Evolutionary conservation across 1,140 invertebrate species (phyloP).

Genomic region (Eumaeus atala): DNA sequence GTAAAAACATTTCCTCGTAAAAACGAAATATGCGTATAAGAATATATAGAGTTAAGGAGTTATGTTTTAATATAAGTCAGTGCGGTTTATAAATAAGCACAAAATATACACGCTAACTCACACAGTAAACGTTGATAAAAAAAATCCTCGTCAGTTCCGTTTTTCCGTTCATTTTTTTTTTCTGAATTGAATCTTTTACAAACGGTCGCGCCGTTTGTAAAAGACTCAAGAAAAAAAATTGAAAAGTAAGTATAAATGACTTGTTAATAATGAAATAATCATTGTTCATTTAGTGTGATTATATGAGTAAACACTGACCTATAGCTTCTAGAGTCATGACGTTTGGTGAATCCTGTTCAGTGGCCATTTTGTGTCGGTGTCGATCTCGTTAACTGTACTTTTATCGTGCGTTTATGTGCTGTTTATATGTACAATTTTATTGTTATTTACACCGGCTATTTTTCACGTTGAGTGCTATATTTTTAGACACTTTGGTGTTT

Average conservation of each 20-base stretch:
- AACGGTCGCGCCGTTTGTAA: not conserved
- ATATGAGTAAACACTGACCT: slow-evolving; percentile 47
- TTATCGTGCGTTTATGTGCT: not conserved
- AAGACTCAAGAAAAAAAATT: not conserved
- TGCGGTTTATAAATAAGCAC: too few species aligned
- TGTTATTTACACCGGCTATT: not conserved
- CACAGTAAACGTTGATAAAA: too few species aligned
- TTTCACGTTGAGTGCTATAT: not conserved
- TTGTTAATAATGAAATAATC: slow-evolving; percentile 16
- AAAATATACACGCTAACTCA: too few species aligned
- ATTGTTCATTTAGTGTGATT: slow-evolving; percentile 28
- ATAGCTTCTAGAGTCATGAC: slow-evolving; percentile 58
- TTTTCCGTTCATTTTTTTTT: not conserved
- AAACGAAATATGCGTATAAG: not conserved
- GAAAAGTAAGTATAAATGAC: not conserved
- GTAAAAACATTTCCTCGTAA: not conserved
- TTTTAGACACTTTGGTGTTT: not conserved
- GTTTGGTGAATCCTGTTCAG: slow-evolving; percentile 46
- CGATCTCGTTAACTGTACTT: not conserved
- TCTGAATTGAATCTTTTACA: not conserved
- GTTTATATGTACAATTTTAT: not conserved
- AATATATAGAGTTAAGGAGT: not conserved
- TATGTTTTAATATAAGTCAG: too few species aligned
- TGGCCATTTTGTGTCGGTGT: slow-evolving; percentile 41
- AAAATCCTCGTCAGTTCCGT: not conserved